phyloP scores from a whole-genome alignment of 2,888 invertebrate species.

The Chymomyza fuscimana region DNA sequence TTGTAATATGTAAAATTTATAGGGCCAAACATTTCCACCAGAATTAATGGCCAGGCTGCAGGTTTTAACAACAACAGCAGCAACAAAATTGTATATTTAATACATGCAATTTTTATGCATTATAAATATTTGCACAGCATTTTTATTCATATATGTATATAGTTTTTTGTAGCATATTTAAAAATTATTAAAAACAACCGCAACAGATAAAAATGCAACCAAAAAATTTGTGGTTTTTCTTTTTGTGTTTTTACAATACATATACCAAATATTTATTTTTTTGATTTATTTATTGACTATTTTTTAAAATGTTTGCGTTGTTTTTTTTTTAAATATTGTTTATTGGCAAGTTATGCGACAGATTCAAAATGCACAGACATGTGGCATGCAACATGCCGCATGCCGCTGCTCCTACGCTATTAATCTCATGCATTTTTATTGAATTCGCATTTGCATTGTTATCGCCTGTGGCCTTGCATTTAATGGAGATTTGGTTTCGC shows the following conservation, averaged over 20 bases:
- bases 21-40: neutral
- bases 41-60: slow-evolving; percentile 48
- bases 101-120: slow-evolving; percentile 25
- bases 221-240: neutral
- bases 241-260: neutral
- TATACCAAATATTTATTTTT: neutral
- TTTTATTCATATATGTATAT: neutral
- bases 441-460: neutral
- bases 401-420: neutral
- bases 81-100: slow-evolving; percentile 20
- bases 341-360: slow-evolving; percentile 23
- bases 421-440: neutral
- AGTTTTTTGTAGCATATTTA: slow-evolving; percentile 29
- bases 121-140: slow-evolving; percentile 2
- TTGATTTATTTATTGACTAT: slow-evolving; percentile 2
- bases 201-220: slow-evolving; percentile 14
- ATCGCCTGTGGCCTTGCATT: neutral
- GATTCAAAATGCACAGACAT: neutral
- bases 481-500: neutral
- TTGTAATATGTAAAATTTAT: slow-evolving; percentile 24
- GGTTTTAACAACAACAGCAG: slow-evolving; percentile 47
- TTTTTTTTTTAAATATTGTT: neutral
- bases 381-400: too few relatives aligned
- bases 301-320: neutral
- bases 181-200: slow-evolving; percentile 42